Evolutionary conservation across 2,888 invertebrate species (phyloP).

Genomic region (Blomia tropicalis): DNA sequence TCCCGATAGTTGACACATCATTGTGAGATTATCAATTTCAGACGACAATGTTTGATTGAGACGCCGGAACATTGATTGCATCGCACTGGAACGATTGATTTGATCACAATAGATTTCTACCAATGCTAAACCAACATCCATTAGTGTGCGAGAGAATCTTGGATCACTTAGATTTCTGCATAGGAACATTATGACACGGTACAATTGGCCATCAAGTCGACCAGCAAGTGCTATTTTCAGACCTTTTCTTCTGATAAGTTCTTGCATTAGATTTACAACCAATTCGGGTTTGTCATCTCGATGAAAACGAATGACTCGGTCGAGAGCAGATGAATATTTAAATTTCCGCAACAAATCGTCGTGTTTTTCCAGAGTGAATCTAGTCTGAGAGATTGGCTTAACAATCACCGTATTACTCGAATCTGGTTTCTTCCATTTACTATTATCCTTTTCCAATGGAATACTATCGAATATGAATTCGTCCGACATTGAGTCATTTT

Average conservation of each 20-base stretch:
- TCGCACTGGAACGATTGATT: slow-evolving; percentile 37
- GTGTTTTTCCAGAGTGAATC: neutral
- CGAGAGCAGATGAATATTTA: slow-evolving; percentile 19
- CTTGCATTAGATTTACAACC: slow-evolving; percentile 63
- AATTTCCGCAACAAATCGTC: slow-evolving; percentile 21
- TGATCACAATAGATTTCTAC: slow-evolving; percentile 38
- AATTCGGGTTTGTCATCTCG: slow-evolving; percentile 46
- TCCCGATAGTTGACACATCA: slow-evolving; percentile 36
- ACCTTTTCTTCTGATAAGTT: slow-evolving; percentile 63
- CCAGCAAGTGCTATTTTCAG: slow-evolving; percentile 57
- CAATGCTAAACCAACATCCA: slow-evolving; percentile 56
- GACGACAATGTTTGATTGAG: slow-evolving; percentile 47
- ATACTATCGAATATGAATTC: slow-evolving; percentile 3
- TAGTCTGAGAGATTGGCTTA: neutral
- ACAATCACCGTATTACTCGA: neutral
- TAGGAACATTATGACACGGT: slow-evolving; percentile 56
- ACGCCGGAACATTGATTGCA: slow-evolving; percentile 46
- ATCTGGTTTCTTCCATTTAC: no score
- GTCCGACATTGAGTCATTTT: neutral
- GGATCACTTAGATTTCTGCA: slow-evolving; percentile 53
- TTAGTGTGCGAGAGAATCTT: slow-evolving; percentile 54
- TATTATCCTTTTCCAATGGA: neutral
- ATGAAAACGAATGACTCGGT: neutral
- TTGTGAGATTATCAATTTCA: slow-evolving; percentile 43
- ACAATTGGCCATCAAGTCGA: slow-evolving; percentile 49